Conservation (phyloP, 2,888 invertebrate genomes). For the Drosophila robusta region DNA sequence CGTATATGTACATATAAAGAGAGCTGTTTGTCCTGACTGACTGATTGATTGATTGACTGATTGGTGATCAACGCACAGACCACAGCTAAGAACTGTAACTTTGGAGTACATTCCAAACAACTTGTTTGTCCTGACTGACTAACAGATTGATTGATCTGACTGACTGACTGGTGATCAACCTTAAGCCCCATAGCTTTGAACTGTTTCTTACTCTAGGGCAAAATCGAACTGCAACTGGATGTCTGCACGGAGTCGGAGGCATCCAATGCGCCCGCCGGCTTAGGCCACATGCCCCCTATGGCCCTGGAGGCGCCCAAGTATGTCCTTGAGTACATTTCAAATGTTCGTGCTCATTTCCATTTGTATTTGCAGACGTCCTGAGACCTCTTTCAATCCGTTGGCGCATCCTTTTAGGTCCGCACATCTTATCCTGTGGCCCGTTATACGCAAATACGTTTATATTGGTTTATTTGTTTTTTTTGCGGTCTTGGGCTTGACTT, state of each 20-base stretch:
- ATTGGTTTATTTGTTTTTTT: constrained; percentile 15
- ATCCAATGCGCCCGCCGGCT: constrained; percentile 87
- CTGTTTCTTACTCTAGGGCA: constrained; percentile 86
- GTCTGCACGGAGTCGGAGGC: constrained; percentile 88
- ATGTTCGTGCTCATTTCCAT: neutral
- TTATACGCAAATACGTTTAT: constrained; percentile 61
- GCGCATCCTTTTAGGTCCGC: constrained; percentile 58
- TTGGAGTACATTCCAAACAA: too few relatives aligned
- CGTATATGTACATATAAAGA: constrained; percentile 21
- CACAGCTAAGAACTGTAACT: too few relatives aligned
- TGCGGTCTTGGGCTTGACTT: constrained; percentile 32
- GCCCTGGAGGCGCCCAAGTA: constrained; percentile 88
- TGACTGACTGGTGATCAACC: too few relatives aligned
- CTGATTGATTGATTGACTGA: neutral
- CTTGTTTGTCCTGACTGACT: too few relatives aligned
- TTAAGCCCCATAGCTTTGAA: neutral
- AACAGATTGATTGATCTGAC: too few relatives aligned
- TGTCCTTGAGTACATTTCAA: constrained; percentile 59
- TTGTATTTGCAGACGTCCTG: constrained; percentile 86
- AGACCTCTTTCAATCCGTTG: constrained; percentile 87
- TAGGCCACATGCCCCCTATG: constrained; percentile 88
- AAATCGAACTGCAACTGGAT: constrained; percentile 89
- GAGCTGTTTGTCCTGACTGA: constrained; percentile 42
- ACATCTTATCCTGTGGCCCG: constrained; percentile 64
- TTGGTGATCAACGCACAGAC: too few relatives aligned